Evolutionary conservation across 1,140 invertebrate species (phyloP).

Genomic region (Spodoptera frugiperda): DNA sequence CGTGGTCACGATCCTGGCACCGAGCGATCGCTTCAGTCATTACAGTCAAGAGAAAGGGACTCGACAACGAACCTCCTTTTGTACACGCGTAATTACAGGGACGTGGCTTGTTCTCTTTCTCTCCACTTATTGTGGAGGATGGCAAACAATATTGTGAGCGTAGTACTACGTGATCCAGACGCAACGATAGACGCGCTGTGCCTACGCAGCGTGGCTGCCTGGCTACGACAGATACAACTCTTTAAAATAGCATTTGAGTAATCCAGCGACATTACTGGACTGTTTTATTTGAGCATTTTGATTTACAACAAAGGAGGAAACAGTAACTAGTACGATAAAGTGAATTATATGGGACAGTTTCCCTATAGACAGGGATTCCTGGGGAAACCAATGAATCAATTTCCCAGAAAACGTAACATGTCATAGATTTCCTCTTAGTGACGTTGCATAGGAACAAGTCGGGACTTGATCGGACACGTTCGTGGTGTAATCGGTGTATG

Average conservation of each 20-base stretch:
- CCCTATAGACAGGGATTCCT: too few relatives aligned
- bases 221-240: conserved; percentile 29
- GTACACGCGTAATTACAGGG: conserved; percentile 51
- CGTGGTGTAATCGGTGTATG: conserved; percentile 57
- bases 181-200: conserved; percentile 61
- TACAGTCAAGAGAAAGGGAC: conserved; percentile 48
- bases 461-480: conserved; percentile 74
- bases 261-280: conserved; percentile 5
- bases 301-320: too few relatives aligned
- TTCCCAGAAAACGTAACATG: background rate
- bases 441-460: conserved; percentile 73
- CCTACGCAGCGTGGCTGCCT: conserved; percentile 53
- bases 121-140: conserved; percentile 12
- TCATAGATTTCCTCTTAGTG: conserved; percentile 47
- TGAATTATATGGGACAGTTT: too few relatives aligned
- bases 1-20: conserved; percentile 57
- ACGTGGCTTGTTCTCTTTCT: conserved; percentile 36
- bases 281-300: too few relatives aligned
- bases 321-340: too few relatives aligned
- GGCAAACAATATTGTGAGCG: conserved; percentile 25
- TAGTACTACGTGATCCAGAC: conserved; percentile 54
- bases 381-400: background rate
- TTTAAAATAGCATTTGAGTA: conserved; percentile 24
- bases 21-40: conserved; percentile 58
- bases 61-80: conserved; percentile 35